Evolutionary conservation across 2,113 vertebrate species (phyloP).

Genomic region (Henicopernis longicauda): DNA sequence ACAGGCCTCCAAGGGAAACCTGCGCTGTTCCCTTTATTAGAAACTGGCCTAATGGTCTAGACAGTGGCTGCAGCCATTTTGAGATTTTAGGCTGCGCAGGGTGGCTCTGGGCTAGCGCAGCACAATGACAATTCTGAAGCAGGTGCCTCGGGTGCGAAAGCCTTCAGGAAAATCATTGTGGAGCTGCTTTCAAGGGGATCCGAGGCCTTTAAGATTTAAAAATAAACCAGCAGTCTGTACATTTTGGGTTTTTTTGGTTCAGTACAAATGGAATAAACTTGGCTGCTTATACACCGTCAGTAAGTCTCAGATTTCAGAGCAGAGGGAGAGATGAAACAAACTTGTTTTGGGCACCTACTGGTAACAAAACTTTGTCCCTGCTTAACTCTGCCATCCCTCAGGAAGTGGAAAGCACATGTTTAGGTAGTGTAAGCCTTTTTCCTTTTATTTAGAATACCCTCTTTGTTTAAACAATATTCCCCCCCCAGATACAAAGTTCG

Average conservation of each 20-base stretch:
- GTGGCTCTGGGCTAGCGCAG: neutral
- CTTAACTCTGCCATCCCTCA: slow-evolving; percentile 68
- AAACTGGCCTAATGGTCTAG: neutral
- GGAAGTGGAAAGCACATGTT: slow-evolving; percentile 82
- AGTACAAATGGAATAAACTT: slow-evolving; percentile 66
- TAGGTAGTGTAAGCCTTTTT: slow-evolving; percentile 81
- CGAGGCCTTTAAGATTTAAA: slow-evolving; percentile 55
- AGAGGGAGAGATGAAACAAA: slow-evolving; percentile 59
- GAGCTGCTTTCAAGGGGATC: neutral
- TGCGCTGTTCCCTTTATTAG: neutral
- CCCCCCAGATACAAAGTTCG: slow-evolving; percentile 85
- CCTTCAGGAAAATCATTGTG: neutral
- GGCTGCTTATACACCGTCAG: slow-evolving; percentile 53
- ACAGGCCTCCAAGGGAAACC: slow-evolving; percentile 22
- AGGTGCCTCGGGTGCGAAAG: neutral
- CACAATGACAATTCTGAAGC: neutral
- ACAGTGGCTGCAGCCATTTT: neutral
- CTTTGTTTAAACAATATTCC: slow-evolving; percentile 90
- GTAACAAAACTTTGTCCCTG: slow-evolving; percentile 52
- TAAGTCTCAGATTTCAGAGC: slow-evolving; percentile 52
- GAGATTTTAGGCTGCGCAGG: neutral
- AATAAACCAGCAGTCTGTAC: slow-evolving; percentile 66
- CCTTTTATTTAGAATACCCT: slow-evolving; percentile 81
- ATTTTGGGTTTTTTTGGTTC: slow-evolving; percentile 58
- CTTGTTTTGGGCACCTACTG: slow-evolving; percentile 40